phyloP scores from a whole-genome alignment of 2,113 vertebrate species.

The Sterna hirundo region DNA sequence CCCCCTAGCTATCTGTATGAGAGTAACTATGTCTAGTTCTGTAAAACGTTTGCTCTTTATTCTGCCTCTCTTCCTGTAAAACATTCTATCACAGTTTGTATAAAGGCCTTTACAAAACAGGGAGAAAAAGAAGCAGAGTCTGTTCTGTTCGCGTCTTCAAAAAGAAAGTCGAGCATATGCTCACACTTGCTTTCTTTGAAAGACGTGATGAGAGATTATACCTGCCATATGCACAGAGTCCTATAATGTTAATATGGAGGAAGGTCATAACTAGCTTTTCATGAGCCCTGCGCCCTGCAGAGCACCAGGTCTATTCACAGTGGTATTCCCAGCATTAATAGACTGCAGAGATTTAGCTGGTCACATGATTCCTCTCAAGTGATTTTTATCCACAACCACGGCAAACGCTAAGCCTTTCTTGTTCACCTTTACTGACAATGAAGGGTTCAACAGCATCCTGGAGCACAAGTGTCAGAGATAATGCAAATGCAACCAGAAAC shows the following conservation, averaged over 20 bases:
- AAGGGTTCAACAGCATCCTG: neutral
- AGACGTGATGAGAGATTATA: neutral
- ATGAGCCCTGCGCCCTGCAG: neutral
- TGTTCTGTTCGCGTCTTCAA: neutral
- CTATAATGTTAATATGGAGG: neutral
- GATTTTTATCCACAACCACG: neutral
- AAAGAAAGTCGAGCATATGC: neutral
- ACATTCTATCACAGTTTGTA: constrained; percentile 3
- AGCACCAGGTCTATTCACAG: neutral
- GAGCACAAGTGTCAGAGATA: neutral
- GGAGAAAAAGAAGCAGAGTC: neutral
- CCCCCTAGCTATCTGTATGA: neutral
- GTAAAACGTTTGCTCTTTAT: neutral
- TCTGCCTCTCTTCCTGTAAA: constrained; percentile 11
- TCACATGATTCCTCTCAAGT: neutral
- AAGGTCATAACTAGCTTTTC: neutral
- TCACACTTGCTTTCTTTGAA: constrained; percentile 14
- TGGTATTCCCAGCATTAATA: neutral
- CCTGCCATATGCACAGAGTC: neutral
- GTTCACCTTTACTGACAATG: neutral
- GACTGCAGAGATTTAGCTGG: neutral
- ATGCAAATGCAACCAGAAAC: neutral
- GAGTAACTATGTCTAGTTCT: neutral
- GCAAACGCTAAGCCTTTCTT: neutral
- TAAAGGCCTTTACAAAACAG: constrained; percentile 6